Conservation (phyloP, 2,888 invertebrate species). For the Hypselothyrea guttata region DNA sequence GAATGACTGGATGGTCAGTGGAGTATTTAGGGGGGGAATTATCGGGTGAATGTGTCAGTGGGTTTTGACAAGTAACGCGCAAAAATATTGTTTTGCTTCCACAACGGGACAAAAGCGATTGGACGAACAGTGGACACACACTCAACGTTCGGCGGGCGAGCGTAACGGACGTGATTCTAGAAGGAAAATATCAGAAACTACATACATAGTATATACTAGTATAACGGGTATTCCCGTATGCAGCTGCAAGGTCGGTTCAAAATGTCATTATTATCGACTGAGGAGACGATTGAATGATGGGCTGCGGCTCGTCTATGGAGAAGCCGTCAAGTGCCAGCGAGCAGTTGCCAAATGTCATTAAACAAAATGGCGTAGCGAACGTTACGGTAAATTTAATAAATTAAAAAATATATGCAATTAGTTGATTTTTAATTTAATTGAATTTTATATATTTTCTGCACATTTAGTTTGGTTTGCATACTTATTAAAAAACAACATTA, state of each 20-base stretch:
- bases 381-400: slow-evolving; percentile 32
- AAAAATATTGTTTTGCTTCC: slow-evolving; percentile 38
- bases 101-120: slow-evolving; percentile 40
- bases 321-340: slow-evolving; percentile 54
- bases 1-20: slow-evolving; percentile 31
- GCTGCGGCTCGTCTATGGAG: slow-evolving; percentile 79
- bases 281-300: slow-evolving; percentile 58
- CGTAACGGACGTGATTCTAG: slow-evolving; percentile 34
- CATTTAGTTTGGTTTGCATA: no score
- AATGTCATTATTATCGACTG: slow-evolving; percentile 25
- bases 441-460: slow-evolving; percentile 1
- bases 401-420: background rate
- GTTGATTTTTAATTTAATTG: no score
- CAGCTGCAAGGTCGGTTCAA: slow-evolving; percentile 31
- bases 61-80: slow-evolving; percentile 45
- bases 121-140: slow-evolving; percentile 43
- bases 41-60: background rate
- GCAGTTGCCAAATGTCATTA: slow-evolving; percentile 48
- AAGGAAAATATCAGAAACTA: background rate
- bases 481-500: no score
- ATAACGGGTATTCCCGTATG: slow-evolving; percentile 8
- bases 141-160: slow-evolving; percentile 55
- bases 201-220: background rate
- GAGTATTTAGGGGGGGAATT: background rate
- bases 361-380: slow-evolving; percentile 47